Percentiles rank a stretch among this genome's conserved stretches.
Conservation (phyloP, 2,113 vertebrate genomes). For the Oryctolagus cuniculus region DNA sequence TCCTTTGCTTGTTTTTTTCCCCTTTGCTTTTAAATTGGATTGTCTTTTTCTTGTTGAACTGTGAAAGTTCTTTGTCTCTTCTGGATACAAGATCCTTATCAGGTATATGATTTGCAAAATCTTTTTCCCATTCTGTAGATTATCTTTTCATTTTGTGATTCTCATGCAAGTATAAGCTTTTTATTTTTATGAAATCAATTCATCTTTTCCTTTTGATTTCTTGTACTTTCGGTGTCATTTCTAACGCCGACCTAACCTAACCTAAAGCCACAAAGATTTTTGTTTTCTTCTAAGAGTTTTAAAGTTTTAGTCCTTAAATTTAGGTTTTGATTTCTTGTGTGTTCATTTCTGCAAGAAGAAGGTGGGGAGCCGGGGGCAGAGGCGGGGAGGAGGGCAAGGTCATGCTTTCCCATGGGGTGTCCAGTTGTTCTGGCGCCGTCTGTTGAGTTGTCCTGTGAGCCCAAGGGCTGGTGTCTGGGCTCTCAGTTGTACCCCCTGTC, state of each 20-base stretch:
- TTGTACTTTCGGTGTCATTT: background rate
- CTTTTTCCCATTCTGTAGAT: background rate
- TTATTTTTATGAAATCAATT: background rate
- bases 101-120: background rate
- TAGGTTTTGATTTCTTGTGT: slow-evolving; percentile 16
- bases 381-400: background rate
- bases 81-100: background rate
- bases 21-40: background rate
- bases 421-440: background rate
- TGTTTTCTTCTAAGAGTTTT: background rate
- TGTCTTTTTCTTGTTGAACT: background rate
- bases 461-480: background rate
- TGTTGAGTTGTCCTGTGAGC: background rate
- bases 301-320: slow-evolving; percentile 14
- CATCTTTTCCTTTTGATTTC: background rate
- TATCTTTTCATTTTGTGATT: background rate
- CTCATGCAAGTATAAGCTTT: background rate
- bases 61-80: background rate
- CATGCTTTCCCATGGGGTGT: background rate
- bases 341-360: background rate
- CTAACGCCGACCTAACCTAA: background rate
- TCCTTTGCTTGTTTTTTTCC: background rate
- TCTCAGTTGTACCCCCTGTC: background rate
- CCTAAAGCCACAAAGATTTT: background rate
- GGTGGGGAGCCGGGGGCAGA: background rate